Evolutionary conservation across 92 coral and sea anemone species (phyloP), one percentile per base, ranked within the genome.

Genomic region (Hydrozoanthus gracilis): DNA sequence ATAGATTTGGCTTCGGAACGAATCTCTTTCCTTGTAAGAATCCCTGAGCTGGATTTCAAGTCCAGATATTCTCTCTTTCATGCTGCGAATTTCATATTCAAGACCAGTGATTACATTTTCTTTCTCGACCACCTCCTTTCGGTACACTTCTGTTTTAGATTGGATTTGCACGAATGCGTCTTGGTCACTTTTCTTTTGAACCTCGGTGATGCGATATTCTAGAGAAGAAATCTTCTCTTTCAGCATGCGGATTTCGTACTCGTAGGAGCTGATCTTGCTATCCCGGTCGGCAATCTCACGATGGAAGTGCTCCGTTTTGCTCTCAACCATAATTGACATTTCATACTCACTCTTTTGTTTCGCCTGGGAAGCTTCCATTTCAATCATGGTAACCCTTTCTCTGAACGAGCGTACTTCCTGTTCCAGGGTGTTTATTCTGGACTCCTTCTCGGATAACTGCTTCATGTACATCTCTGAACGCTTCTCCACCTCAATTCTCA

Each of bases 381-480:
- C 74, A 0, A 80, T 8, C 0, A 9, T 15, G 5, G 73, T 46
- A 69, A 65, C 48, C 60, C 65, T 62, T 9, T 62, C 73, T 4
- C 47, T 8, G 20, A 80, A 10, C 6, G 71, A 14, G 8, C 72
- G 84, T 4, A 62, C 13, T 69, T 80, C 73, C 10, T 46, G 8
- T 47, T 80, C 85, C 4, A 8, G 65, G 49, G 11, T 44, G 20
- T 16, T 48, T 6, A 88, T 66, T 44, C 65, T 88, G 16, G 60
- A 78, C 4, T 88, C 91, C n/a, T 83, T 88, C 16, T 88, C 91
- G 7, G 76, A 49, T 5, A 82, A 15, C 45, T 88, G 90, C 73
- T 51, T 72, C 69, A 77, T 7, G 61, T 82, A 82, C 51, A 76
- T 47, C n/a, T 71, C 90, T 9, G 86, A 48, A 5, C 84, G 90